Evolutionary conservation across 2,797 vertebrate species (phyloP), one percentile per base, ranked within the genome.

Genomic region (Paramormyrops hopkinsi): DNA sequence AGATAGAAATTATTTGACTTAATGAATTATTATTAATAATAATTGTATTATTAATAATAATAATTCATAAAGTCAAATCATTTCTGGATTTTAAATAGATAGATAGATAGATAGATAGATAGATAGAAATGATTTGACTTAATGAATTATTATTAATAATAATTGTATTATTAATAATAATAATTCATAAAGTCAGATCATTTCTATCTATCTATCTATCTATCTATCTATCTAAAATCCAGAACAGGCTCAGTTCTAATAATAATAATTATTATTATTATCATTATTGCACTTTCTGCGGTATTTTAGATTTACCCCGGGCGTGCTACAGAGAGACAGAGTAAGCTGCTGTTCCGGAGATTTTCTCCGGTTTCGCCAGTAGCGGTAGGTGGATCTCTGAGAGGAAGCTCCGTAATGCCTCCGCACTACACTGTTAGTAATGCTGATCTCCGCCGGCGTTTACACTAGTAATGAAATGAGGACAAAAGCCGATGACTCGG

Each of bases 361-460:
- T 91, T 91, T 90, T 84, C 88, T 92, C 50, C 89, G 90, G 88
- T 91, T 91, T 91, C 87, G 59, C 73, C 88, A 91, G 92, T 90
- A 88, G 83, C 65, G 69, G 83, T 88, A 22, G 9, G 54, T 37
- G 88, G 84, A 88, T 69, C 41, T 33, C 25, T 29, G 17, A 69
- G 2, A 79, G 69, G 50, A 89, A 33, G 62, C 85, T 87, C 88
- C 88, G 82, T 91, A 91, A 92, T 88, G 41, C 90, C 86, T 65
- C 73, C 73, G 33, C 41, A 90, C 83, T 88, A 69, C 84, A 87
- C 87, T 88, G 82, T 89, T 37, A 11, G 87, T 91, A 92, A 89
- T 90, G 88, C 90, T 54, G n/a, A 90, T 90, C 84, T 76, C 33
- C 29, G 69, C 56, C 82, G 88, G 76, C 85, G 85, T 65, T 89